phyloP scores from a whole-genome alignment of 2,888 invertebrate species.

The Drosophila emarginata region DNA sequence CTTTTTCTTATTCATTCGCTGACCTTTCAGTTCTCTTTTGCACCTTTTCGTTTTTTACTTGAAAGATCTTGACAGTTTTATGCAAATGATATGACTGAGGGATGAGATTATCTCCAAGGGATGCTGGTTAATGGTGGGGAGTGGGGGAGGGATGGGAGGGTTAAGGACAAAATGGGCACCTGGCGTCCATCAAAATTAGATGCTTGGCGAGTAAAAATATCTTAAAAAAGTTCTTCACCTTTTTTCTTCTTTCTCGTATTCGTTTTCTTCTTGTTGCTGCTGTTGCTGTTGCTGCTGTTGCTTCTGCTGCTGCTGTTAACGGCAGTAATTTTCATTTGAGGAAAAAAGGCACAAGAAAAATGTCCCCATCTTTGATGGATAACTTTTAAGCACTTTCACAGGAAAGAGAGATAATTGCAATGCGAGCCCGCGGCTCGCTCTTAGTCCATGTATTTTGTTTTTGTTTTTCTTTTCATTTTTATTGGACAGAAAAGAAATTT shows the following conservation, averaged over 20 bases:
- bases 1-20: background rate
- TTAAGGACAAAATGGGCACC: background rate
- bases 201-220: background rate
- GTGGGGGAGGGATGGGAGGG: no score
- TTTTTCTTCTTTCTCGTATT: background rate
- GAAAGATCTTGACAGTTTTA: slow-evolving; percentile 1
- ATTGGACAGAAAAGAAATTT: slow-evolving; percentile 54
- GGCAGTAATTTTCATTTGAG: slow-evolving; percentile 54
- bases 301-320: slow-evolving; percentile 19
- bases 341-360: slow-evolving; percentile 39
- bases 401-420: slow-evolving; percentile 61
- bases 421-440: slow-evolving; percentile 37
- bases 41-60: background rate
- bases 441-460: slow-evolving; percentile 1
- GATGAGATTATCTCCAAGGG: background rate
- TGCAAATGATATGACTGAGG: background rate
- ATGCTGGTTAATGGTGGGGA: background rate
- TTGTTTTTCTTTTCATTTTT: slow-evolving; percentile 37
- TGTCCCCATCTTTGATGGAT: slow-evolving; percentile 54
- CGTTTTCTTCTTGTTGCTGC: background rate
- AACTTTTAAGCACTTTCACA: slow-evolving; percentile 47
- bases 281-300: slow-evolving; percentile 14
- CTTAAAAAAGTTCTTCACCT: background rate
- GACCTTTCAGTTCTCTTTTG: background rate
- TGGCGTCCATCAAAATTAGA: slow-evolving; percentile 8